Conservation (phyloP, 1,140 invertebrate species). For the Atta cephalotes region DNA sequence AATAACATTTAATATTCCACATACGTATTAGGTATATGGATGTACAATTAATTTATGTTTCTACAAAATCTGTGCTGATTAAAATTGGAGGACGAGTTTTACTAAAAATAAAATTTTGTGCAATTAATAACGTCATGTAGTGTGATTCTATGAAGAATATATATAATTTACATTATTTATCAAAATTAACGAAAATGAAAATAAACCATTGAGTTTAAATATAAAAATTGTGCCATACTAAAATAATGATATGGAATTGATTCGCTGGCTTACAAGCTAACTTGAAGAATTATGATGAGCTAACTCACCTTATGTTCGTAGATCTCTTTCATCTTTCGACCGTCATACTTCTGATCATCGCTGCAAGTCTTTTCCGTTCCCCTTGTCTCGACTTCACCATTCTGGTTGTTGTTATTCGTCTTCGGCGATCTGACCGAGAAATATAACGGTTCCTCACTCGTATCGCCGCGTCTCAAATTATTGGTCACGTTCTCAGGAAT, state of each 20-base stretch:
- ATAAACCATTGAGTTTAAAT: neutral
- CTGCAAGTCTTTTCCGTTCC: slow-evolving; percentile 18
- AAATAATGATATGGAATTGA: neutral
- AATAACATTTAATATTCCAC: neutral
- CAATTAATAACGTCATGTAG: neutral
- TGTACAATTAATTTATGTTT: neutral
- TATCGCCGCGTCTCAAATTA: slow-evolving; percentile 64
- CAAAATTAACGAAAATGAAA: neutral
- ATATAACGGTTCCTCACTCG: slow-evolving; percentile 80
- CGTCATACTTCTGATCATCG: slow-evolving; percentile 44
- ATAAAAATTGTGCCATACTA: neutral
- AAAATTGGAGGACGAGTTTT: neutral
- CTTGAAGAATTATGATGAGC: neutral
- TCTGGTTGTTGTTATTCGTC: slow-evolving; percentile 58
- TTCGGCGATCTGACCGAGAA: slow-evolving; percentile 77
- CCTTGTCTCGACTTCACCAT: slow-evolving; percentile 20
- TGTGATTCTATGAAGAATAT: neutral
- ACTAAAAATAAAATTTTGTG: neutral
- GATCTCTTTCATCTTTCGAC: slow-evolving; percentile 76
- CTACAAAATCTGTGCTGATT: neutral
- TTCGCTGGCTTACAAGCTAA: neutral
- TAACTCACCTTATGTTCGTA: slow-evolving; percentile 80
- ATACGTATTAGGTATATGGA: neutral
- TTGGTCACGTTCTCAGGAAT: slow-evolving; percentile 55
- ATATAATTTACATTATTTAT: neutral